Conservation (phyloP, 2,113 vertebrate genomes). For the Platichthys flesus region DNA sequence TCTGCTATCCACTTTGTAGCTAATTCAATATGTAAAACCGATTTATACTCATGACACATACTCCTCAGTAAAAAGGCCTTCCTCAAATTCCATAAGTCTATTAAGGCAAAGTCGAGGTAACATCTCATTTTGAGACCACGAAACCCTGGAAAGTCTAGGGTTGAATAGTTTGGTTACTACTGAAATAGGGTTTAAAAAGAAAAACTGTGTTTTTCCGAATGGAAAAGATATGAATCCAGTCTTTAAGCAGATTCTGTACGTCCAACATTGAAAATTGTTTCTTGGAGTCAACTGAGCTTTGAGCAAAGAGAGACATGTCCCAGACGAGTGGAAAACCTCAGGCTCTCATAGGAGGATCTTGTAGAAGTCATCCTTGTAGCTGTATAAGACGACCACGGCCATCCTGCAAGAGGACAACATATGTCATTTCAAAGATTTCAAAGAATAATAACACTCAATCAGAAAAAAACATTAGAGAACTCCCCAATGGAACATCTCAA, state of each 20-base stretch:
- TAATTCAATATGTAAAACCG: conserved; percentile 49
- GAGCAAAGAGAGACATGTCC: not conserved
- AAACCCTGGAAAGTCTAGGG: conserved; percentile 26
- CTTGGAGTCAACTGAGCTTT: not conserved
- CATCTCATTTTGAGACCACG: conserved; percentile 11
- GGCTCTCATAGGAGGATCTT: conserved; percentile 89
- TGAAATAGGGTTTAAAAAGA: conserved; percentile 20
- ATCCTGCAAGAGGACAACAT: conserved; percentile 82
- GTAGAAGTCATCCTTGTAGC: conserved; percentile 94
- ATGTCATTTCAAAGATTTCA: conserved; percentile 9
- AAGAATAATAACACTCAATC: no score
- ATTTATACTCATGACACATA: conserved; percentile 4
- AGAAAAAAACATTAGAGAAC: not conserved
- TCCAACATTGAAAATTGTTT: conserved; percentile 13
- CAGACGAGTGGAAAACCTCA: not conserved
- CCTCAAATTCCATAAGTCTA: conserved; percentile 5
- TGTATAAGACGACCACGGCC: conserved; percentile 91
- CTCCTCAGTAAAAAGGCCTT: conserved; percentile 52
- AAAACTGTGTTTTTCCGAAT: conserved; percentile 32
- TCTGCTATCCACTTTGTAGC: conserved; percentile 1
- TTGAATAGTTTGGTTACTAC: conserved; percentile 19
- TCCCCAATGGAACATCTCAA: conserved; percentile 27
- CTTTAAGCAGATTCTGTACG: conserved; percentile 8
- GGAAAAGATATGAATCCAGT: conserved; percentile 15
- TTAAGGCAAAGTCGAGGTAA: conserved; percentile 66